Evolutionary conservation across 2,888 invertebrate species (phyloP).

Genomic region (Meandrusa payeni): DNA sequence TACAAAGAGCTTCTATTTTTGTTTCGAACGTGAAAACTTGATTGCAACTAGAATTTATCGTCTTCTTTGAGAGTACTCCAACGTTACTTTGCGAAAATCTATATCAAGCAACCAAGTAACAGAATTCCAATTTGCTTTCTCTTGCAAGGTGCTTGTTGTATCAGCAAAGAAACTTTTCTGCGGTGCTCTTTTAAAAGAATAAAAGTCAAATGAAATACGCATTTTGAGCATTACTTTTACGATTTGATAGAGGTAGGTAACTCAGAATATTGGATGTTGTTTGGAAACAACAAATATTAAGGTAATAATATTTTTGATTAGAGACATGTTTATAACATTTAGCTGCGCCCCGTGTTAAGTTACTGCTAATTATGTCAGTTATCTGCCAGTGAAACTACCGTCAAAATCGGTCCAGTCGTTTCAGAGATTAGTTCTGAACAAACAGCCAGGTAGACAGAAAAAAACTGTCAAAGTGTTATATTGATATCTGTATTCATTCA

Average conservation of each 20-base stretch:
- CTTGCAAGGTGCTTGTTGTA: constrained; percentile 21
- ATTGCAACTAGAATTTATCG: constrained; percentile 20
- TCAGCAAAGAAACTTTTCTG: constrained; percentile 22
- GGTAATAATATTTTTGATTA: too few species aligned
- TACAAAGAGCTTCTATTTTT: constrained; percentile 6
- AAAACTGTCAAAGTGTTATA: too few species aligned
- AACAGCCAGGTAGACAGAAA: too few species aligned
- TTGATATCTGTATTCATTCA: too few species aligned
- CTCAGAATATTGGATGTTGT: neutral
- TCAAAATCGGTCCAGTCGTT: too few species aligned
- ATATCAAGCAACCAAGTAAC: constrained; percentile 19
- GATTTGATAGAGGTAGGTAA: neutral
- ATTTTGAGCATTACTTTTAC: constrained; percentile 2
- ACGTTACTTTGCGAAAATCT: constrained; percentile 21
- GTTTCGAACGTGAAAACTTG: constrained; percentile 13
- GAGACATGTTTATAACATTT: too few species aligned
- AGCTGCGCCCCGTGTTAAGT: too few species aligned
- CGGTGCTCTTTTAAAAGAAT: constrained; percentile 21
- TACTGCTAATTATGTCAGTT: too few species aligned
- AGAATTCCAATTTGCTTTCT: constrained; percentile 24
- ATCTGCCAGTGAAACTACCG: too few species aligned
- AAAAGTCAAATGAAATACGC: constrained; percentile 14
- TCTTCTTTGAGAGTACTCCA: constrained; percentile 10
- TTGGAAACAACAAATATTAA: neutral
- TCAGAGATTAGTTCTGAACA: too few species aligned